Percentiles rank a stretch among this genome's conserved stretches.
Evolutionary conservation across 2,888 invertebrate genomes (phyloP).

Genomic region (Dicyrtoma fusca): DNA sequence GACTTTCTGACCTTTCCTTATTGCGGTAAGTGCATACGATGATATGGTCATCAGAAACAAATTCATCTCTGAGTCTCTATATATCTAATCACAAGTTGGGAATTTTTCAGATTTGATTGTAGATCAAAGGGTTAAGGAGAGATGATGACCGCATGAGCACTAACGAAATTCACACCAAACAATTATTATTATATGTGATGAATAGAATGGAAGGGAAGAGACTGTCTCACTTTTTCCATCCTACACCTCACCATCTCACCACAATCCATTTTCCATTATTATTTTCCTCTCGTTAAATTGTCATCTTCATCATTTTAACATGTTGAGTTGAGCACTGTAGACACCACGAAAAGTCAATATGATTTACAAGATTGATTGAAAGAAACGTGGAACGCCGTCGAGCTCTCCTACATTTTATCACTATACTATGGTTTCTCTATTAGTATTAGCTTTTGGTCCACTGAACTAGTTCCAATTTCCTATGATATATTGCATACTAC

Average conservation of each 20-base stretch:
- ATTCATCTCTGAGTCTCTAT: background rate
- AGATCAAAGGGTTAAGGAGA: slow-evolving; percentile 31
- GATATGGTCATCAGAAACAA: slow-evolving; percentile 20
- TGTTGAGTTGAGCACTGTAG: too few species aligned
- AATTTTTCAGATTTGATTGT: background rate
- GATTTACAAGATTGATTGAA: too few species aligned
- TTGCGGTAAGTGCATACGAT: background rate
- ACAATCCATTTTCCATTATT: background rate
- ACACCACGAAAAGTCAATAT: too few species aligned
- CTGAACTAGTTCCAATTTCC: too few species aligned
- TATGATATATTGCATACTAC: too few species aligned
- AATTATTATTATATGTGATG: background rate
- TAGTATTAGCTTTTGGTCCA: too few species aligned
- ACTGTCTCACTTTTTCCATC: background rate
- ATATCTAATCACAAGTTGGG: slow-evolving; percentile 1
- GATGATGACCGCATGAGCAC: slow-evolving; percentile 31
- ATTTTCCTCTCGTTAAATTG: background rate
- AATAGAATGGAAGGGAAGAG: background rate
- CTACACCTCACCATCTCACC: background rate
- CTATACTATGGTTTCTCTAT: too few species aligned
- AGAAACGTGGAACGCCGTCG: too few species aligned
- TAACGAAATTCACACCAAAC: slow-evolving; percentile 4
- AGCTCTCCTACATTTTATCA: too few species aligned
- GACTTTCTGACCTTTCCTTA: slow-evolving; percentile 40
- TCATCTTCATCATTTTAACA: background rate